These are phyloP conservation scores for Agriopis aurantiaria DNA, from an alignment of 2,888 invertebrate species.

Conservation along the genomic window DNA sequence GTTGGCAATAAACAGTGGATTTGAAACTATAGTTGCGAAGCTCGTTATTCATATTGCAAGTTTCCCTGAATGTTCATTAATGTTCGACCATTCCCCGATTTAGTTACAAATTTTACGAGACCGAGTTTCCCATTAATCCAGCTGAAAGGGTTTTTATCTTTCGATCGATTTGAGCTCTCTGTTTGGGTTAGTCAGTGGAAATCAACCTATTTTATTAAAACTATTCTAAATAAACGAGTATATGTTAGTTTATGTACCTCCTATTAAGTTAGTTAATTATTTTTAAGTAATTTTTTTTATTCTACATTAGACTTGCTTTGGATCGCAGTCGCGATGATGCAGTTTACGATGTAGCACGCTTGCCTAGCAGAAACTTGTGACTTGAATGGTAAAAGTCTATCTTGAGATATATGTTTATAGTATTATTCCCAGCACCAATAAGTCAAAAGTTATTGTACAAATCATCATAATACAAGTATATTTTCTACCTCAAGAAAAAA, in stretches of 20 bases:
- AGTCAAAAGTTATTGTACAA: background rate
- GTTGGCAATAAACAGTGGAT: constrained; percentile 39
- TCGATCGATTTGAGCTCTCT: constrained; percentile 33
- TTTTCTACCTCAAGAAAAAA: constrained; percentile 14
- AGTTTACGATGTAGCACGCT: too few species aligned
- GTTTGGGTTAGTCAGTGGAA: constrained; percentile 27
- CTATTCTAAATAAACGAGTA: background rate
- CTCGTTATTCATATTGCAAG: constrained; percentile 44
- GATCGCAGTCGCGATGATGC: too few species aligned
- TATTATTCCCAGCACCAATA: background rate
- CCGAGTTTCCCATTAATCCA: constrained; percentile 39
- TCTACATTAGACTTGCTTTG: too few species aligned
- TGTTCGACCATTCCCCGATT: constrained; percentile 31
- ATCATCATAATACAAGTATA: background rate
- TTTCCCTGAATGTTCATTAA: constrained; percentile 35
- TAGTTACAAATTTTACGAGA: constrained; percentile 37
- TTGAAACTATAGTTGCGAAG: constrained; percentile 38
- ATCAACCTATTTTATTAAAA: constrained; percentile 15
- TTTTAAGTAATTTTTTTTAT: too few species aligned
- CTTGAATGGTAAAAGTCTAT: too few species aligned
- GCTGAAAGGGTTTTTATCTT: constrained; percentile 44
- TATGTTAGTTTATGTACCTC: background rate
- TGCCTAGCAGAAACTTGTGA: too few species aligned
- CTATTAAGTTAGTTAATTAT: too few species aligned
- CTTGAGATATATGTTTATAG: too few species aligned